These are phyloP conservation scores for Aphyosemion australe DNA, from an alignment of 2,113 vertebrate species.

Conservation along the genomic window DNA sequence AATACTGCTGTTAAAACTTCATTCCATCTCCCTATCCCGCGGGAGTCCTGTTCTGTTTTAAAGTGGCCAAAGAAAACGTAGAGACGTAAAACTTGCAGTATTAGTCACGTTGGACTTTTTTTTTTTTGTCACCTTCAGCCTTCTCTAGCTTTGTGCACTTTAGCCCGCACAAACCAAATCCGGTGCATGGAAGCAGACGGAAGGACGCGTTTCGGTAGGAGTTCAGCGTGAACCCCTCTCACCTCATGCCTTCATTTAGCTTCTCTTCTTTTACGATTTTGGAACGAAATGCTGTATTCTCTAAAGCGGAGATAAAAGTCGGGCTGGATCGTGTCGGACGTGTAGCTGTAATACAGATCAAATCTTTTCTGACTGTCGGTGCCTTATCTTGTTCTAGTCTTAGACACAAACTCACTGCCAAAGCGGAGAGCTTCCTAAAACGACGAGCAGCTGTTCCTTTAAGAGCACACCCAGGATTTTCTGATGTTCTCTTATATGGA, in stretches of 20 bases:
- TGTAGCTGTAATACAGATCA: constrained; percentile 48
- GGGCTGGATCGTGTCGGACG: background rate
- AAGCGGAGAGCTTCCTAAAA: constrained; percentile 57
- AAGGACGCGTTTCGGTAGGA: constrained; percentile 33
- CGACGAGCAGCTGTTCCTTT: constrained; percentile 54
- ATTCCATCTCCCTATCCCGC: constrained; percentile 42
- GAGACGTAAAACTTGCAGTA: constrained; percentile 52
- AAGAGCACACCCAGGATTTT: constrained; percentile 59
- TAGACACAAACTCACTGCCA: constrained; percentile 64
- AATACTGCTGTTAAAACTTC: constrained; percentile 64
- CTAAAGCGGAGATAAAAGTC: constrained; percentile 11
- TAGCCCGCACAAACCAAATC: constrained; percentile 60
- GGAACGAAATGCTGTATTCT: constrained; percentile 37
- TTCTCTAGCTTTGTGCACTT: constrained; percentile 66
- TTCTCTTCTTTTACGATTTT: constrained; percentile 1
- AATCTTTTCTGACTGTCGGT: constrained; percentile 56
- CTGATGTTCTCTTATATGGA: constrained; percentile 62
- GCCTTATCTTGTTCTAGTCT: constrained; percentile 64
- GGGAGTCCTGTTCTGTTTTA: constrained; percentile 43
- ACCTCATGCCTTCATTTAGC: background rate
- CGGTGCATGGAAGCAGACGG: constrained; percentile 27
- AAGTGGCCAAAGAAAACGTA: constrained; percentile 66
- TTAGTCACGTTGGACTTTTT: constrained; percentile 32
- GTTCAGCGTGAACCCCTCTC: background rate
- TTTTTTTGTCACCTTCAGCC: constrained; percentile 32